These are phyloP conservation scores for Melinopterus prodromus DNA, from an alignment of 2,888 invertebrate genomes.

Conservation along the genomic window DNA sequence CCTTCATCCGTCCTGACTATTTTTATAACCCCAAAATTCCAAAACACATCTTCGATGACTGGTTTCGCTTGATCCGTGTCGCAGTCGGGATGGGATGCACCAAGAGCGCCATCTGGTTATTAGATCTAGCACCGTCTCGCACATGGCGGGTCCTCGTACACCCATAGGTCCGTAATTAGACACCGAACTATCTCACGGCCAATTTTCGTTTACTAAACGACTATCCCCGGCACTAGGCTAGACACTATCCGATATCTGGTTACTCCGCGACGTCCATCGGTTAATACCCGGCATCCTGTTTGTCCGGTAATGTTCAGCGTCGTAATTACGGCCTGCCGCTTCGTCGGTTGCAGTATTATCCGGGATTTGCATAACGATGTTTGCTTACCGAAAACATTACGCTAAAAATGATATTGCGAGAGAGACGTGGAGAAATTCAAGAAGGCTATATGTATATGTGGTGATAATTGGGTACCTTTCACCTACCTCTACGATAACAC, in stretches of 20 bases:
- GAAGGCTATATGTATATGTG: not conserved
- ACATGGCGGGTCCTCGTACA: not conserved
- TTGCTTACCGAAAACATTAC: not conserved
- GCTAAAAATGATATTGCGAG: not conserved
- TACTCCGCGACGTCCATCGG: not conserved
- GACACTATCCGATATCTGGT: not conserved
- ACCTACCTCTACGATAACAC: not conserved
- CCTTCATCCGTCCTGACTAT: no score
- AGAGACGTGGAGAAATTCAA: not conserved
- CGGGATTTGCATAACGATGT: not conserved
- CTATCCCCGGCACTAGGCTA: not conserved
- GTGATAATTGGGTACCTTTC: not conserved
- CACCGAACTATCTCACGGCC: not conserved
- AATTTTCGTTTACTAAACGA: not conserved
- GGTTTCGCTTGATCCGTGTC: not conserved
- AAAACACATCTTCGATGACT: not conserved
- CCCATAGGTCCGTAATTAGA: not conserved
- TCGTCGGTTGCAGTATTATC: not conserved
- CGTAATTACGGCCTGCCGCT: not conserved
- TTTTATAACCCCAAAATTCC: no score
- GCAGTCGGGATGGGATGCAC: not conserved
- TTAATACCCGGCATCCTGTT: not conserved
- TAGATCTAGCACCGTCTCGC: not conserved
- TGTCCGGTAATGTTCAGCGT: not conserved
- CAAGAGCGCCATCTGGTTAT: not conserved